Base-by-base conservation (phyloP, 2,797 vertebrate genomes). In the Nyctalus aviator region DNA sequence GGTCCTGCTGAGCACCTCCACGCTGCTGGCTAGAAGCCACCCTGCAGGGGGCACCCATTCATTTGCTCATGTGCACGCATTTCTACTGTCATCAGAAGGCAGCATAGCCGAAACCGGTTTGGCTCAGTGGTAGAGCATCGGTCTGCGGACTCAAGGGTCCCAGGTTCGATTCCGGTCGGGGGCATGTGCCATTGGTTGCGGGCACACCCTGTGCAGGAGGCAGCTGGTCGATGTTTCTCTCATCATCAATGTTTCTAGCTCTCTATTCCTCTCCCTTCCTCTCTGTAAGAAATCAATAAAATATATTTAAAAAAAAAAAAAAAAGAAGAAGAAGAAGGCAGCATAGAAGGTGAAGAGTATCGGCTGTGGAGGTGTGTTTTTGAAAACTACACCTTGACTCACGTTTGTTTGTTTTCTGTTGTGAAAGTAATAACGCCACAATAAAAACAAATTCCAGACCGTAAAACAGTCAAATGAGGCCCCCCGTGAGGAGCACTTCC, bases 401-500 rank as follows among this genome's bases (percentile, higher is more conserved):
- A 30, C 13, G 6, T 75, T 48, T 30, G 10, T 48, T 27, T 78
- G 66, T 77, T n/a, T 59, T 15, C 35, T 86, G 27, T 86, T 79
- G 7, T 92, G 77, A 79, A 82, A 57, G 55, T 71, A 88, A 84
- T n/a, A 84, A 64, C 92, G 53, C 44, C 75, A 78, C 27, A 15
- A 55, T 21, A 37, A 27, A 87, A 44, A 11, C 59, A 35, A 20
- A 23, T 62, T 83, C 84, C 81, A 73, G 44, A 71, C 23, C 76
- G 46, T 84, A 69, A 93, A 62, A 91, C 46, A 82, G 59, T 82
- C 82, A 93, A 76, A 84, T 68, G 23, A 75, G 87, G 87, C 8
- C 35, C 48, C 48, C 25, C 32, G 35, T 17, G 83, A 20, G 84
- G 23, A 83, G 78, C 78, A 75, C 46, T 84, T 50, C 41, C 48